A percentile compares a stretch with the other conserved stretches of the same genome.
Conservation (phyloP, 2,888 invertebrate species). For the Mactromeris polynyma region DNA sequence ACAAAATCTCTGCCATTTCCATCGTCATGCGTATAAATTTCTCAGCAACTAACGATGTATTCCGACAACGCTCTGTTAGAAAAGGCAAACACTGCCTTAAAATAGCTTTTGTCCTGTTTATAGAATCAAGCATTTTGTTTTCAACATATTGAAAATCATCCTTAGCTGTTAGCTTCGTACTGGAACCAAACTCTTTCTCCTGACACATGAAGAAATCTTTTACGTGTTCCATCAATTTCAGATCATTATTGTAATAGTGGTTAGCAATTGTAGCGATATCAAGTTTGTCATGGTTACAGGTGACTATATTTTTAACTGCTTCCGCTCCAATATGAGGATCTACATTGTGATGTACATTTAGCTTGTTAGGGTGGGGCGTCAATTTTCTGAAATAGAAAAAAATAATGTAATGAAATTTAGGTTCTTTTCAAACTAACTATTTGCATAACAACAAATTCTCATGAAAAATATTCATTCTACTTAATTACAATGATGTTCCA, state of each 20-base stretch:
- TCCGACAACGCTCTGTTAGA: constrained; percentile 37
- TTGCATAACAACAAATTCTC: too few relatives aligned
- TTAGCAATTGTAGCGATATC: constrained; percentile 55
- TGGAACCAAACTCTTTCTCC: not conserved
- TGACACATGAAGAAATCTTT: constrained; percentile 22
- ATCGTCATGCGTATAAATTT: constrained; percentile 64
- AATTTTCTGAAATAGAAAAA: constrained; percentile 13
- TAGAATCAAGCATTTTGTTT: constrained; percentile 16
- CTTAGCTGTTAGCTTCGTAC: not conserved
- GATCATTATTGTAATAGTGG: not conserved
- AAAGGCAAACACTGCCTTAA: constrained; percentile 44
- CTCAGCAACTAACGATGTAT: constrained; percentile 16
- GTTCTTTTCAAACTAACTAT: too few relatives aligned
- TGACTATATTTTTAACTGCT: constrained; percentile 46
- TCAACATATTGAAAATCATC: constrained; percentile 21
- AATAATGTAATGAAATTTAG: too few relatives aligned
- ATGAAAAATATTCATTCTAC: too few relatives aligned
- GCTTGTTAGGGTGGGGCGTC: not conserved
- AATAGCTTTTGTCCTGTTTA: not conserved
- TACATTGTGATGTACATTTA: constrained; percentile 10
- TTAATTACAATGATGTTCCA: too few relatives aligned
- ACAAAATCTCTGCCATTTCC: constrained; percentile 37
- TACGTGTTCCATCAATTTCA: not conserved
- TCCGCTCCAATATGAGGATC: constrained; percentile 42
- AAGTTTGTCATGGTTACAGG: constrained; percentile 48